These are phyloP conservation scores for Hedychridium roseum DNA, from an alignment of 2,888 invertebrate species.

Conservation along the genomic window DNA sequence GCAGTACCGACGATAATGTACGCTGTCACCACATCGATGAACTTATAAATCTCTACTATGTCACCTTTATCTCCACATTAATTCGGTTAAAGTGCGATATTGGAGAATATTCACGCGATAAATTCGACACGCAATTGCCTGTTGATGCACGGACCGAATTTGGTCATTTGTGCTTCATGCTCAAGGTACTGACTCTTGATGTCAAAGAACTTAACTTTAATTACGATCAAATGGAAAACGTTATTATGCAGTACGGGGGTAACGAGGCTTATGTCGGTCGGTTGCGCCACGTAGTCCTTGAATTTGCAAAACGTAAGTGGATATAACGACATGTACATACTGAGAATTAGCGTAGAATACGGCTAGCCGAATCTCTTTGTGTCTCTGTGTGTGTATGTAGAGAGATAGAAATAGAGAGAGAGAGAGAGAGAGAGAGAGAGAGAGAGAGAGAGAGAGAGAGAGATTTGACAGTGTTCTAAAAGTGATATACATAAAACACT, in stretches of 20 bases:
- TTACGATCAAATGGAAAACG: conserved; percentile 12
- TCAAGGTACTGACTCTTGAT: conserved; percentile 45
- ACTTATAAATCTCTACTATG: conserved; percentile 67
- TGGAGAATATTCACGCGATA: conserved; percentile 32
- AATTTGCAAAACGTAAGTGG: conserved; percentile 35
- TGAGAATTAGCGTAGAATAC: too few relatives aligned
- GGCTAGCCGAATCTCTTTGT: too few relatives aligned
- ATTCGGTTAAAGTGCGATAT: conserved; percentile 57
- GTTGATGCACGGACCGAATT: conserved; percentile 45
- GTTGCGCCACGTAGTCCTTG: conserved; percentile 27
- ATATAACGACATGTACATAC: too few relatives aligned
- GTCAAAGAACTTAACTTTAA: conserved; percentile 24
- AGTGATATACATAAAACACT: too few relatives aligned
- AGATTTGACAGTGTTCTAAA: too few relatives aligned
- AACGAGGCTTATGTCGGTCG: conserved; percentile 30
- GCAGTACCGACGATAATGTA: conserved; percentile 65
- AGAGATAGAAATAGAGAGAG: too few relatives aligned
- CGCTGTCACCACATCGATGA: conserved; percentile 64
- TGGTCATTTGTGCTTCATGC: conserved; percentile 45
- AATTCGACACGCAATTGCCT: conserved; percentile 39
- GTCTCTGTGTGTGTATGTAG: too few relatives aligned
- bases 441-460: too few relatives aligned
- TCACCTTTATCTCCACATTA: conserved; percentile 64
- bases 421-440: too few relatives aligned
- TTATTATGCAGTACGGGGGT: conserved; percentile 15